Conservation (phyloP, 2,797 vertebrate genomes). For the Arnoldichthys spilopterus region DNA sequence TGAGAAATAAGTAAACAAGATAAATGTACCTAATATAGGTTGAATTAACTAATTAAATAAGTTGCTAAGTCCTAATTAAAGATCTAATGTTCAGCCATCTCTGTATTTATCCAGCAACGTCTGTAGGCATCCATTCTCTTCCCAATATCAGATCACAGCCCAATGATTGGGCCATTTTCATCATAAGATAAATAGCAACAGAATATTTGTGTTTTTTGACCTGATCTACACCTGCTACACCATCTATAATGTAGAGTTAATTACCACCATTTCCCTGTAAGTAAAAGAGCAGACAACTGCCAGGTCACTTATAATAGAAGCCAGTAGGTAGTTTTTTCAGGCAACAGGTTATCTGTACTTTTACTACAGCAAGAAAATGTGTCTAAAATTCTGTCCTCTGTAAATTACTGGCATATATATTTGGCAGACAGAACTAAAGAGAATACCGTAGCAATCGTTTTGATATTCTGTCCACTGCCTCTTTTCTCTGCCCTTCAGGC, state of each 20-base stretch:
- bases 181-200: background rate
- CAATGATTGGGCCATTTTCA: background rate
- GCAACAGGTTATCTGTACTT: background rate
- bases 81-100: too few species aligned
- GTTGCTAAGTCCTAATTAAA: too few species aligned
- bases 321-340: background rate
- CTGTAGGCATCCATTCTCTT: too few species aligned
- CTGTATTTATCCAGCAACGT: too few species aligned
- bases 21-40: too few species aligned
- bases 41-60: too few species aligned
- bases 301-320: background rate
- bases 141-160: too few species aligned
- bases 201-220: background rate
- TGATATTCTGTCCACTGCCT: background rate
- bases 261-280: background rate
- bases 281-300: background rate
- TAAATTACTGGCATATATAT: background rate
- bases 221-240: background rate
- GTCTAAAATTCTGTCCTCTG: background rate
- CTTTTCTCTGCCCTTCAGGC: slow-evolving; percentile 3
- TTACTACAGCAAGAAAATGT: background rate
- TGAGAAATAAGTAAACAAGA: too few species aligned
- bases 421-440: background rate
- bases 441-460: background rate
- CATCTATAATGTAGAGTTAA: background rate